Base-by-base conservation (phyloP, 2,113 vertebrate genomes). In the Passer domesticus region DNA sequence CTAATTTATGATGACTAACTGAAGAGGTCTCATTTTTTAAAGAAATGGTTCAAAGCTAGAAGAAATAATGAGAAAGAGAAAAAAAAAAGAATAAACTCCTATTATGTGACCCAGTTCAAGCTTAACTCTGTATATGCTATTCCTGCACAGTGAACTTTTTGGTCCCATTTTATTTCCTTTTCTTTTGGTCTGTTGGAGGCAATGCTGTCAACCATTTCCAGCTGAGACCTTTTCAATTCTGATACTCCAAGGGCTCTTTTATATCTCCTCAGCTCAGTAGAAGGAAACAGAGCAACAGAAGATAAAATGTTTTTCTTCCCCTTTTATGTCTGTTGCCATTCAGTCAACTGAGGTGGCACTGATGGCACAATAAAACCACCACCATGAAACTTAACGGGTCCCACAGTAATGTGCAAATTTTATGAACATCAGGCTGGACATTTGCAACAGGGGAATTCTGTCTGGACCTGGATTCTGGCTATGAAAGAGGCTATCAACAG, bases 1-100 rank as follows among this genome's bases (percentile, higher is more conserved):
- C 83, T 93, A 92, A 92, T 85, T 95, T 94, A 90, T 78, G 56
- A 73, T 77, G 49, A 95, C 59, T 85, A 87, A 90, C 53, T 69
- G 75, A 83, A 95, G 72, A 68, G 63, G 59, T 62, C 85, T 82
- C 70, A 74, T 92, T 95, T 94, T 91, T 90, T 77, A 91, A 69
- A 78, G 22, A 87, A 95, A 81, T 44, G 2, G 79, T 81, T 92
- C 60, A 94, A 96, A 91, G 83, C 27, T 49, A 43, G 28, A 44
- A 92, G 44, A 92, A 94, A 91, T 90, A 80, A 94, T 59, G 53
- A 91, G 59, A 92, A 62, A 60, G 28, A 30, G 52, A 19, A 19
- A 5, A 6, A 33, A 83, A 72, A 83, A 63, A 16, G 22, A 63
- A 88, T 39, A 88, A 67, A 82, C 53, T 84, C 49, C 35, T 92